A percentile compares a stretch with the other conserved stretches of the same genome.
Conservation (phyloP, 2,888 invertebrate genomes). For the Micoletzkya japonica region DNA sequence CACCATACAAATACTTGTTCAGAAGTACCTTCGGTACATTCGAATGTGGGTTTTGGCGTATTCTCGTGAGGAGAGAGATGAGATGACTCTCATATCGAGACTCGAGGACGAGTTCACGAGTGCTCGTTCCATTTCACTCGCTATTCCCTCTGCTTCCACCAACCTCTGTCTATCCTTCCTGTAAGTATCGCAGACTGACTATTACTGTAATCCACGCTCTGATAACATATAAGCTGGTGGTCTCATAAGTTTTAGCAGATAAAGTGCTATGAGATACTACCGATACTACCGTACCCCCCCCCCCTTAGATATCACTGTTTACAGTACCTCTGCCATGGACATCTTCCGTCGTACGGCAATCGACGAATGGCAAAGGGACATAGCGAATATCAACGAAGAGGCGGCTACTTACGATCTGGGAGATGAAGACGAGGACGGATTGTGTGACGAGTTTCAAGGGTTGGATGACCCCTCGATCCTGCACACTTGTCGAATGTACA, state of each 20-base stretch:
- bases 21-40: slow-evolving; percentile 85
- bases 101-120: slow-evolving; percentile 10
- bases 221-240: background rate
- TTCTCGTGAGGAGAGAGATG: slow-evolving; percentile 31
- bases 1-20: slow-evolving; percentile 38
- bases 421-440: background rate
- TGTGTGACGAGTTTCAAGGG: background rate
- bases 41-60: slow-evolving; percentile 75
- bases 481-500: slow-evolving; percentile 21
- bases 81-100: slow-evolving; percentile 27
- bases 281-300: too few relatives aligned
- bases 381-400: slow-evolving; percentile 2
- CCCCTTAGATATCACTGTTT: too few relatives aligned
- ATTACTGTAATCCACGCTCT: background rate
- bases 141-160: slow-evolving; percentile 10
- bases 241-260: too few relatives aligned
- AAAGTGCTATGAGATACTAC: too few relatives aligned
- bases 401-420: slow-evolving; percentile 24
- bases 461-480: slow-evolving; percentile 20
- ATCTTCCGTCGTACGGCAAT: background rate
- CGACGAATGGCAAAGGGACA: slow-evolving; percentile 22
- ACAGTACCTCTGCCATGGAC: slow-evolving; percentile 4
- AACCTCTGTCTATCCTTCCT: background rate
- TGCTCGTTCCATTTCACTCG: background rate
- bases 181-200: background rate